Percentiles rank a stretch among this genome's conserved stretches.
phyloP scores from a whole-genome alignment of 2,113 vertebrate genomes.

The Athene noctua region DNA sequence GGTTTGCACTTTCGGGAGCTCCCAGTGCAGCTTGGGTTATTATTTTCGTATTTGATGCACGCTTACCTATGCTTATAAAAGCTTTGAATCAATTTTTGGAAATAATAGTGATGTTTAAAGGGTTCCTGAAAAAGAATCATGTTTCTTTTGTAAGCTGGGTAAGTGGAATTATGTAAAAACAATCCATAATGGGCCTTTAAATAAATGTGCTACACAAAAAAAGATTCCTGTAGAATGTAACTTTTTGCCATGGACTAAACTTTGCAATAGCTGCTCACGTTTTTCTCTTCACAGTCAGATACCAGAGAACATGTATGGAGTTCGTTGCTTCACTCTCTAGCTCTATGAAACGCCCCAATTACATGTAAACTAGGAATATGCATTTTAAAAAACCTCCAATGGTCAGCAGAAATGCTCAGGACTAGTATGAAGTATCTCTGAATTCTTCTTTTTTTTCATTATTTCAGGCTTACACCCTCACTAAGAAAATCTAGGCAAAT shows the following conservation, averaged over 20 bases:
- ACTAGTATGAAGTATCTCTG: neutral
- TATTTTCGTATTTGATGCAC: neutral
- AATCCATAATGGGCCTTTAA: neutral
- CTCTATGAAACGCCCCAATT: neutral
- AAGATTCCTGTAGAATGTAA: neutral
- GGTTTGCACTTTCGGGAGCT: neutral
- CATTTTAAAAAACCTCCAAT: neutral
- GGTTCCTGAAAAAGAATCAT: neutral
- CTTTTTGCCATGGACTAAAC: neutral
- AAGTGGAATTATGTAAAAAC: neutral
- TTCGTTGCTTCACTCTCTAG: neutral
- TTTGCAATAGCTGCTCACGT: neutral
- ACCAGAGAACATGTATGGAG: neutral
- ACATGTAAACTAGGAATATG: neutral
- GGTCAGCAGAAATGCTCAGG: neutral
- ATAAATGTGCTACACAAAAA: neutral
- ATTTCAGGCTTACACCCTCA: neutral
- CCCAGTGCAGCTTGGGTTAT: neutral
- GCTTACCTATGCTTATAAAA: neutral
- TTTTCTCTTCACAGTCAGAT: neutral
- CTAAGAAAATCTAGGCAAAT: neutral
- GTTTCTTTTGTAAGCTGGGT: neutral
- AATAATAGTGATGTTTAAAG: neutral
- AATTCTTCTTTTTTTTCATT: neutral
- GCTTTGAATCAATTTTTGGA: neutral